Base-by-base conservation (phyloP, 92 coral and sea anemone genomes). In the Phenganax stokvisi region DNA sequence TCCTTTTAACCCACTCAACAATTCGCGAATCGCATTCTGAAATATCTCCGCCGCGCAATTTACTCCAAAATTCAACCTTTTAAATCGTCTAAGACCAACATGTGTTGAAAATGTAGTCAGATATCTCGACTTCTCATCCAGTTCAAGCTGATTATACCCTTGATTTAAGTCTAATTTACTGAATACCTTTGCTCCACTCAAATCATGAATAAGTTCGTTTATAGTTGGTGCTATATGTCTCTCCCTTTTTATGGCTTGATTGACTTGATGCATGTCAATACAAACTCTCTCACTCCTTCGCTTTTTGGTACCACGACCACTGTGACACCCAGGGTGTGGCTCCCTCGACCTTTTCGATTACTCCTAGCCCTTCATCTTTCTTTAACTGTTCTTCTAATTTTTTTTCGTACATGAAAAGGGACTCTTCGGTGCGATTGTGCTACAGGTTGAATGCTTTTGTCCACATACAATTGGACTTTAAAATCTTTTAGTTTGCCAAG, bases 251-350 rank as follows among this genome's bases (percentile, higher is more conserved):
- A 84, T 89, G 74, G 89, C 79, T 29, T 80, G 52, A 72, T 86
- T 89, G 12, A 87, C 86, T 75, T 63, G 82, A 20, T 72, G 63
- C 63, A 57, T 57, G 71, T 77, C 82, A 29, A 62, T 59, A 20
- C 82, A 89, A 51, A 85, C n/a, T n/a, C 82, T 71, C 92, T 62
- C 80, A 86, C 84, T 54, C 85, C 78, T 55, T 86, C 84, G 55
- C 81, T 74, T 72, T 86, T 89, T n/a, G 89, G 92, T 54, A 89
- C 86, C 75, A 89, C 72, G 61, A 86, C 89, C 64, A 89, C 85
- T 73, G 91, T 44, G 91, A 88, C 51, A 88, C 88, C 88, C 85
- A 82, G 11, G 85, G 91, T 6, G 85, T 85, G 28, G 91, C 85
- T 59, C 91, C 91, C 56, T 10, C 82, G 58, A 82, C 85, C 79